Evolutionary conservation across 1,140 invertebrate species (phyloP).

Genomic region (Caenorhabditis remanei): DNA sequence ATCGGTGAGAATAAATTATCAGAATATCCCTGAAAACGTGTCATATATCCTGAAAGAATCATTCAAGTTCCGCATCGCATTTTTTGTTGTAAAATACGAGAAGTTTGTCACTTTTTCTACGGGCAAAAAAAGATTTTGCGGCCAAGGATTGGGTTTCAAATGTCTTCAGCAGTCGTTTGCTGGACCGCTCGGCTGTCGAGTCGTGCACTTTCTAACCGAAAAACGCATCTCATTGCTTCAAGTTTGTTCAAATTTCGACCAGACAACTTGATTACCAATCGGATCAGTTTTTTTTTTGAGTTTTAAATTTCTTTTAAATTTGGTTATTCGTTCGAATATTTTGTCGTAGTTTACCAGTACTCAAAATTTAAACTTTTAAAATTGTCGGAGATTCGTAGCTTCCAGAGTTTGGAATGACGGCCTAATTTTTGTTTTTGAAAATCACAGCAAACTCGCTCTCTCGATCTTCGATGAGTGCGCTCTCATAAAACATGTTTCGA

Average conservation of each 20-base stretch:
- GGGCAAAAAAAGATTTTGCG: conserved; percentile 2
- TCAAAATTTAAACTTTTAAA: no score
- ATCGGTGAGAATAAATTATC: background rate
- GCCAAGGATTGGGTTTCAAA: conserved; percentile 50
- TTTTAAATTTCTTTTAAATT: no score
- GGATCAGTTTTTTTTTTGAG: background rate
- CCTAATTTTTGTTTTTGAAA: no score
- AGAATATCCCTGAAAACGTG: background rate
- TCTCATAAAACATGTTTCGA: background rate
- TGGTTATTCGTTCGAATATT: no score
- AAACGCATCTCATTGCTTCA: background rate
- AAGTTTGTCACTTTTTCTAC: conserved; percentile 38
- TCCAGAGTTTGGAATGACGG: no score
- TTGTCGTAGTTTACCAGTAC: no score
- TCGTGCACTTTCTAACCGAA: conserved; percentile 18
- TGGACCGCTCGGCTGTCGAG: background rate
- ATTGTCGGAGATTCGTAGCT: no score
- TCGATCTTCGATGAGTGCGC: background rate
- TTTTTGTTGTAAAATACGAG: conserved; percentile 42
- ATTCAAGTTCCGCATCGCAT: background rate
- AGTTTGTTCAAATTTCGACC: no score
- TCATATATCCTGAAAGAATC: background rate
- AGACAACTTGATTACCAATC: background rate
- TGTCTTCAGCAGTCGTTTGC: conserved; percentile 37
- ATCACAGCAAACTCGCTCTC: background rate